Percentiles rank a stretch among this genome's conserved stretches.
Conservation (phyloP, 2,113 vertebrate genomes). For the Podilymbus podiceps region DNA sequence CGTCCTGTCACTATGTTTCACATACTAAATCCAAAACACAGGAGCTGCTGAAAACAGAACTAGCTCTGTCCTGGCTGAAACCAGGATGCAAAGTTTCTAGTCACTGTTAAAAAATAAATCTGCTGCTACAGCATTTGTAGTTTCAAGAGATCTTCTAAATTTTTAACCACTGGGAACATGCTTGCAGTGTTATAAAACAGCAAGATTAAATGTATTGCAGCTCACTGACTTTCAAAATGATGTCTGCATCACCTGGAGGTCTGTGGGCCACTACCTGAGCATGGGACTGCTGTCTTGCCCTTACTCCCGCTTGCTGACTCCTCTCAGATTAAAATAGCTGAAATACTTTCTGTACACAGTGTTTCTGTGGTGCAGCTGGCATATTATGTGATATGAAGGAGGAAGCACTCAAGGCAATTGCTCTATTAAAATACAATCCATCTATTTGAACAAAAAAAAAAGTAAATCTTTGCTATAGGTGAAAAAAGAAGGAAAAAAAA, state of each 20-base stretch:
- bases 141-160: background rate
- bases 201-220: background rate
- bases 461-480: background rate
- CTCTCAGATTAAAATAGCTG: background rate
- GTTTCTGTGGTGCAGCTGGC: background rate
- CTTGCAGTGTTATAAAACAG: background rate
- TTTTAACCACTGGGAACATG: background rate
- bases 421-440: background rate
- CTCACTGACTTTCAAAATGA: background rate
- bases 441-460: background rate
- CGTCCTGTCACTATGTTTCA: too few relatives aligned
- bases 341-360: background rate
- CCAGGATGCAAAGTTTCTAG: too few relatives aligned
- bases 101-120: background rate
- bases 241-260: accelerated
- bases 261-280: background rate
- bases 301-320: background rate
- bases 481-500: background rate
- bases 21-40: too few relatives aligned
- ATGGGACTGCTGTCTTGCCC: background rate
- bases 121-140: background rate
- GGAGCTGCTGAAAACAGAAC: too few relatives aligned
- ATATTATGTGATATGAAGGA: background rate
- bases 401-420: background rate
- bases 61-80: too few relatives aligned